Conservation (phyloP, 2,113 vertebrate genomes). For the Nothocercus julius region DNA sequence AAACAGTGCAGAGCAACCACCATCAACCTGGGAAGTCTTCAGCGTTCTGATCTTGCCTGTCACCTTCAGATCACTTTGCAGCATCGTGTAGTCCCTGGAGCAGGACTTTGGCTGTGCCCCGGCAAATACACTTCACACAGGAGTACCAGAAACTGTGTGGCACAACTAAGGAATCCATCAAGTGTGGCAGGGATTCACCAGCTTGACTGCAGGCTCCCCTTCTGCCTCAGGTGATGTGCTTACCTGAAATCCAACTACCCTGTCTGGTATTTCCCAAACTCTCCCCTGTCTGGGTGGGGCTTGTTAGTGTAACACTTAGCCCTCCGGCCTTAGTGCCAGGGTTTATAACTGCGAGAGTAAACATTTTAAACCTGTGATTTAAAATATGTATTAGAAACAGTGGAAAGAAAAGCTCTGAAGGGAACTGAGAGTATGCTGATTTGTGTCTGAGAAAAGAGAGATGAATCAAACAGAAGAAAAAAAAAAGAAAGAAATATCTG, state of each 20-base stretch:
- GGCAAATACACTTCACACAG: background rate
- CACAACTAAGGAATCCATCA: rapidly evolving
- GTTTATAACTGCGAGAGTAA: background rate
- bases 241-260: background rate
- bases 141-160: background rate
- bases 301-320: background rate
- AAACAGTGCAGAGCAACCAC: background rate
- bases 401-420: background rate
- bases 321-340: background rate
- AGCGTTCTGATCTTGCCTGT: background rate
- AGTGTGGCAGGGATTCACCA: background rate
- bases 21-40: background rate
- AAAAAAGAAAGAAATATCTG: background rate
- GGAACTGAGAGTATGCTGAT: background rate
- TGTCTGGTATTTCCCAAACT: background rate
- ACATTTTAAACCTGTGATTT: background rate
- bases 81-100: background rate
- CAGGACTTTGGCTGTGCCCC: background rate
- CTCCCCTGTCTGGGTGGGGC: background rate
- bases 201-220: background rate
- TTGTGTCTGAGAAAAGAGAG: background rate
- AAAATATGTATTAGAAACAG: background rate
- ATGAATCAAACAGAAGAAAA: background rate
- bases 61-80: background rate
- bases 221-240: background rate